Evolutionary conservation across 1,140 invertebrate genomes (phyloP).

Genomic region (Dendrolimus punctatus): DNA sequence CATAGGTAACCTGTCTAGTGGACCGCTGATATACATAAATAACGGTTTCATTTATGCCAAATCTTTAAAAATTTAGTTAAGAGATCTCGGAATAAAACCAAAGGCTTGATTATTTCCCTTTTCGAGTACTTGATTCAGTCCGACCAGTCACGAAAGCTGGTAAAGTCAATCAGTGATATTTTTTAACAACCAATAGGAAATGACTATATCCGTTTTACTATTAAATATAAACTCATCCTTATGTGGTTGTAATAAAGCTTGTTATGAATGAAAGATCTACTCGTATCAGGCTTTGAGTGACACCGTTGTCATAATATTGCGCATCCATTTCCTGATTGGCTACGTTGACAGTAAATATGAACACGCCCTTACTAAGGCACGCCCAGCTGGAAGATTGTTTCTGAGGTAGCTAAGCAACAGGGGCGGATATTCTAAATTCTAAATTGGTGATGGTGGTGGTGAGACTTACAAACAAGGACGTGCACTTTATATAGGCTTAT

Average conservation of each 20-base stretch:
- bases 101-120: too few relatives aligned
- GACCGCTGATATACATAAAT: too few relatives aligned
- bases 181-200: constrained; percentile 22
- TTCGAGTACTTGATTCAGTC: too few relatives aligned
- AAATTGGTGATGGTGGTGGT: too few relatives aligned
- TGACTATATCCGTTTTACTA: constrained; percentile 8
- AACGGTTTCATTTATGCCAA: too few relatives aligned
- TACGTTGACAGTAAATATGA: constrained; percentile 12
- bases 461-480: too few relatives aligned
- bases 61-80: too few relatives aligned
- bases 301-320: constrained; percentile 48
- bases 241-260: constrained; percentile 7
- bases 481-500: too few relatives aligned
- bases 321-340: constrained; percentile 46
- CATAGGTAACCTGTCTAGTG: too few relatives aligned
- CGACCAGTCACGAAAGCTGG: too few relatives aligned
- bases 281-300: constrained; percentile 39
- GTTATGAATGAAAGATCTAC: constrained; percentile 5
- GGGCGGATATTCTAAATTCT: constrained; percentile 10
- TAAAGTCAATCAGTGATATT: constrained; percentile 1
- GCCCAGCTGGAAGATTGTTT: constrained; percentile 12
- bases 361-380: constrained; percentile 15
- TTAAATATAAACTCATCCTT: constrained; percentile 9
- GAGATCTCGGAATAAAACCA: too few relatives aligned
- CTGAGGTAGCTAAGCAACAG: constrained; percentile 36